Conservation (phyloP, 2,888 invertebrate species). For the Hirtodrosophila histrioides region DNA sequence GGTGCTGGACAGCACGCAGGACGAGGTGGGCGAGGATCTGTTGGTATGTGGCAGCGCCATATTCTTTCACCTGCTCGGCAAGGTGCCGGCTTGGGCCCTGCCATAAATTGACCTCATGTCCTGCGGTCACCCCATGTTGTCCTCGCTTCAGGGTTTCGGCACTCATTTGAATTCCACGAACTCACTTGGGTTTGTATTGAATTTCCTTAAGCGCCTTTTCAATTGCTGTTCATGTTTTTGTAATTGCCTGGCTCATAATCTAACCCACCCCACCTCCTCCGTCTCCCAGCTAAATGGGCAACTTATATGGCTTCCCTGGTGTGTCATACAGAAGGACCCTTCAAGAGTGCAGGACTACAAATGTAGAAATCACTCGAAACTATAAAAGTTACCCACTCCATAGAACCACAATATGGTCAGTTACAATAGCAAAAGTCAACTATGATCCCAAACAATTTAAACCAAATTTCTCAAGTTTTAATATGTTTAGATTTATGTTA, state of each 20-base stretch:
- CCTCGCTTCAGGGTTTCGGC: conserved; percentile 41
- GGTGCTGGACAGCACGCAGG: conserved; percentile 51
- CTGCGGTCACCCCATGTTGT: conserved; percentile 18
- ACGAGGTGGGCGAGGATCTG: conserved; percentile 57
- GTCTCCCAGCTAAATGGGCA: conserved; percentile 2
- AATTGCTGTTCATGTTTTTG: conserved; percentile 74
- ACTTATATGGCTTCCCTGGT: conserved; percentile 54
- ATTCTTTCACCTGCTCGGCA: conserved; percentile 50
- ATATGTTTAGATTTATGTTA: too few relatives aligned
- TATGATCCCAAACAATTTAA: too few relatives aligned
- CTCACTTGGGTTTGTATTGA: conserved; percentile 43
- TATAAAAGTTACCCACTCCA: too few relatives aligned
- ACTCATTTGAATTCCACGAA: conserved; percentile 28
- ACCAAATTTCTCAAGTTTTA: background rate
- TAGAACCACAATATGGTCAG: too few relatives aligned
- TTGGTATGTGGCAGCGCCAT: conserved; percentile 56
- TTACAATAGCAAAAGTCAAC: background rate
- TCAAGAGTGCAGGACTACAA: conserved; percentile 26
- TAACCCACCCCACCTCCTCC: background rate
- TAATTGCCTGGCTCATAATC: conserved; percentile 57
- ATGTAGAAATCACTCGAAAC: conserved; percentile 10
- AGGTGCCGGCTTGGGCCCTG: conserved; percentile 15
- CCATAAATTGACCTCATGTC: conserved; percentile 15
- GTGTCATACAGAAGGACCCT: conserved; percentile 51
- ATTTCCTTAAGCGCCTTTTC: conserved; percentile 62